These are phyloP conservation scores for Ceyx cyanopectus DNA, from an alignment of 2,113 vertebrate species.

Conservation along the genomic window DNA sequence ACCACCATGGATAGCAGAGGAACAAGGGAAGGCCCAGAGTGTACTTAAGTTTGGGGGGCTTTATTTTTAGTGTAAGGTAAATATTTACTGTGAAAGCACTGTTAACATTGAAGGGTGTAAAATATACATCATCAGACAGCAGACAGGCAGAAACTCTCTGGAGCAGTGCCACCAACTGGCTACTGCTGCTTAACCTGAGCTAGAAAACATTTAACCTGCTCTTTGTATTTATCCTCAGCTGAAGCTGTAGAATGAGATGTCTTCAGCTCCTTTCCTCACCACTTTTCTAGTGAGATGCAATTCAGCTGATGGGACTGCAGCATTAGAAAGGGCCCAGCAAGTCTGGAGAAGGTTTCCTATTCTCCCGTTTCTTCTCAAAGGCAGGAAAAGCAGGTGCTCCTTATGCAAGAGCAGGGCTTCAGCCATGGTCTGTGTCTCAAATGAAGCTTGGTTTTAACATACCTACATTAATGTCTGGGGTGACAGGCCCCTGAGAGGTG, in stretches of 20 bases:
- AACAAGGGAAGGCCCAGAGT: neutral
- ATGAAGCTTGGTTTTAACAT: neutral
- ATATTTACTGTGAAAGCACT: neutral
- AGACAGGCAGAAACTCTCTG: neutral
- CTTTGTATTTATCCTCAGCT: neutral
- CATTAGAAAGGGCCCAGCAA: neutral
- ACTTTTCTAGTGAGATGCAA: neutral
- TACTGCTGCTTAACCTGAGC: neutral
- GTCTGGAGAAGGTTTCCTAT: neutral
- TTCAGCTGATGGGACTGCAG: fast-evolving
- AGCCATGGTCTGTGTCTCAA: fast-evolving
- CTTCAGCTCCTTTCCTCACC: neutral
- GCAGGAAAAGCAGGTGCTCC: neutral
- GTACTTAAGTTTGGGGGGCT: neutral
- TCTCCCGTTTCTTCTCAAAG: neutral
- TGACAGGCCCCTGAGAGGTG: neutral
- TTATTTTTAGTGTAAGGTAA: neutral
- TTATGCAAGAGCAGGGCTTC: neutral
- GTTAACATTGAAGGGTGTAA: neutral
- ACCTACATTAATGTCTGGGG: fast-evolving
- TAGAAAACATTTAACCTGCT: neutral
- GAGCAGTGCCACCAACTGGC: neutral
- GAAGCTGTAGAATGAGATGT: neutral
- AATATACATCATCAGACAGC: neutral
- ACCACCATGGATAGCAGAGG: neutral